Conservation (phyloP, 2,113 vertebrate species). For the Motacilla alba region DNA sequence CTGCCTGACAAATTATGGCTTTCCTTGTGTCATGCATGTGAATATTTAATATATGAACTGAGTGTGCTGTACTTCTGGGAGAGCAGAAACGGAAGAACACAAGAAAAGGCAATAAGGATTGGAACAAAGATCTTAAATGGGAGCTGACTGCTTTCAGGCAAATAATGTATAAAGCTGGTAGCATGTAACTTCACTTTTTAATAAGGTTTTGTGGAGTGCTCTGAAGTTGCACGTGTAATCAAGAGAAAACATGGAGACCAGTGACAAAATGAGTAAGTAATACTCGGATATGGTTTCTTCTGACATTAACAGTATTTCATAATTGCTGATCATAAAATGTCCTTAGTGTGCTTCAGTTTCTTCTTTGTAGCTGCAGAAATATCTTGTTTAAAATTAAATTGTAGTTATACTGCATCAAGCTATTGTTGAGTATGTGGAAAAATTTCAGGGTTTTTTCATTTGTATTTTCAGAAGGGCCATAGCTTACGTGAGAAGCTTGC, state of each 20-base stretch:
- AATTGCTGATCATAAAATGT: background rate
- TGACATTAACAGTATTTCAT: background rate
- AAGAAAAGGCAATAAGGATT: background rate
- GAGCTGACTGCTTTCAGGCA: background rate
- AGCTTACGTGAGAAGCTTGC: constrained; percentile 95
- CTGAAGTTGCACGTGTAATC: background rate
- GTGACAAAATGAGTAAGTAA: background rate
- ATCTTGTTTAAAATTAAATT: background rate
- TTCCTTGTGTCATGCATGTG: background rate
- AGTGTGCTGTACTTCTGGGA: background rate
- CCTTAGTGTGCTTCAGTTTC: background rate
- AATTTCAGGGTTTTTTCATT: background rate
- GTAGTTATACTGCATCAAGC: background rate
- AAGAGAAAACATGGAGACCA: background rate
- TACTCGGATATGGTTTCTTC: background rate
- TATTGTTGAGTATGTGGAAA: background rate
- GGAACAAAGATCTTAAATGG: background rate
- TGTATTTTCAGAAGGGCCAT: constrained; percentile 87
- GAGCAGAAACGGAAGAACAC: background rate
- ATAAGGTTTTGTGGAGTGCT: background rate
- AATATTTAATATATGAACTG: background rate
- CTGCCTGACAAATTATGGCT: background rate
- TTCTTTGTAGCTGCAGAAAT: background rate
- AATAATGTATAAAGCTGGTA: background rate
- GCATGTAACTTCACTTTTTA: background rate